A percentile compares a stretch with the other conserved stretches of the same genome.
Conservation (phyloP, 2,888 invertebrate genomes). For the Melanostoma scalare region DNA sequence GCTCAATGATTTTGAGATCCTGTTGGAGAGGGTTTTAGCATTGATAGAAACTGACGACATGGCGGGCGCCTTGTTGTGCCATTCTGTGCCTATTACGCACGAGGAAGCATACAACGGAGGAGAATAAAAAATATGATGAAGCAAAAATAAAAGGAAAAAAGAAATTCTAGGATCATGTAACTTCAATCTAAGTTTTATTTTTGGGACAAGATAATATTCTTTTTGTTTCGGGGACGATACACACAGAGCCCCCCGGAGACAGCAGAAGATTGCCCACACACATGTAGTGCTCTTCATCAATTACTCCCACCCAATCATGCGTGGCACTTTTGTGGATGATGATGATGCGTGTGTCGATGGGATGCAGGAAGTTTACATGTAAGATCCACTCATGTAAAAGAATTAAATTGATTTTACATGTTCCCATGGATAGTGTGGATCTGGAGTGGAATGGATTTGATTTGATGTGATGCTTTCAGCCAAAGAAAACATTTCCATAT, state of each 20-base stretch:
- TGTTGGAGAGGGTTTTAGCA: slow-evolving; percentile 18
- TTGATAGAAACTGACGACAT: slow-evolving; percentile 36
- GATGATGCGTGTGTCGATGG: slow-evolving; percentile 10
- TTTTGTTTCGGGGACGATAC: slow-evolving; percentile 8
- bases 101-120: slow-evolving; percentile 27
- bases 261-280: background rate
- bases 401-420: no score
- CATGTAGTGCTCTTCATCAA: slow-evolving; percentile 53
- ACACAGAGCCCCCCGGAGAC: slow-evolving; percentile 4
- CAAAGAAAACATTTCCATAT: no score
- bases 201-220: slow-evolving; percentile 55
- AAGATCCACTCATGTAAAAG: no score
- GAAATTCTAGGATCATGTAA: slow-evolving; percentile 50
- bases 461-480: no score
- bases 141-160: background rate
- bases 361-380: no score
- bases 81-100: slow-evolving; percentile 42
- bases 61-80: slow-evolving; percentile 12
- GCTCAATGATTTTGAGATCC: slow-evolving; percentile 57
- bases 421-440: no score
- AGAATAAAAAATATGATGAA: slow-evolving; percentile 49
- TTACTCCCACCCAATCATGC: slow-evolving; percentile 64
- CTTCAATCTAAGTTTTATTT: slow-evolving; percentile 57
- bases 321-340: slow-evolving; percentile 48
- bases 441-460: no score